phyloP scores from a whole-genome alignment of 2,113 vertebrate species.

The Gallinago paraguaiae region DNA sequence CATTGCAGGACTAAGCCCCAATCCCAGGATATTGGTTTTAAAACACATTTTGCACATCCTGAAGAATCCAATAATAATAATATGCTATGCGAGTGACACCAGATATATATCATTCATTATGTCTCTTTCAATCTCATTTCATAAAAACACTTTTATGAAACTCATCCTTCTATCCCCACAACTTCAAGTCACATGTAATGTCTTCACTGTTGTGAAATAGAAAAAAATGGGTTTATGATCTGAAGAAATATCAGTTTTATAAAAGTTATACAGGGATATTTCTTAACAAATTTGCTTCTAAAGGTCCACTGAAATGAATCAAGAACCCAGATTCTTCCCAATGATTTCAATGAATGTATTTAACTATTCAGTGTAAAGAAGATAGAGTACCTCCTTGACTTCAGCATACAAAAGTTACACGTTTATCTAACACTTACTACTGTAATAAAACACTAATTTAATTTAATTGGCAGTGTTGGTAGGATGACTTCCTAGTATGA shows the following conservation, averaged over 20 bases:
- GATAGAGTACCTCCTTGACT: not conserved
- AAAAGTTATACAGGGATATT: not conserved
- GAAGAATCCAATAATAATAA: not conserved
- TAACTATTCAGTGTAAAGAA: not conserved
- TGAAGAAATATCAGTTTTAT: constrained; percentile 1
- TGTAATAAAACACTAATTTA: not conserved
- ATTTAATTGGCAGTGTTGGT: not conserved
- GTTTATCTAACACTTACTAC: not conserved
- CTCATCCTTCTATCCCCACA: not conserved
- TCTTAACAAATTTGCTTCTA: not conserved
- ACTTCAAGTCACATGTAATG: not conserved
- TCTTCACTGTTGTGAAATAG: not conserved
- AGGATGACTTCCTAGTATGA: not conserved
- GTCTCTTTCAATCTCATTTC: constrained; percentile 2
- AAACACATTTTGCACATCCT: not conserved
- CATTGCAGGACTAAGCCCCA: not conserved
- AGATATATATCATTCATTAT: not conserved
- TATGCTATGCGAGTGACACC: not conserved
- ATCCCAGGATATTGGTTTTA: not conserved
- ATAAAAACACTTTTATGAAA: constrained; percentile 30
- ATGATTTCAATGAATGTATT: not conserved
- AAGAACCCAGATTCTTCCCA: not conserved
- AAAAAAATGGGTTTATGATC: not conserved
- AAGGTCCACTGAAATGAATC: not conserved
- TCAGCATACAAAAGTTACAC: not conserved